A percentile compares a stretch with the other conserved stretches of the same genome.
Evolutionary conservation across 2,797 vertebrate genomes (phyloP).

Genomic region (Euthynnus affinis): DNA sequence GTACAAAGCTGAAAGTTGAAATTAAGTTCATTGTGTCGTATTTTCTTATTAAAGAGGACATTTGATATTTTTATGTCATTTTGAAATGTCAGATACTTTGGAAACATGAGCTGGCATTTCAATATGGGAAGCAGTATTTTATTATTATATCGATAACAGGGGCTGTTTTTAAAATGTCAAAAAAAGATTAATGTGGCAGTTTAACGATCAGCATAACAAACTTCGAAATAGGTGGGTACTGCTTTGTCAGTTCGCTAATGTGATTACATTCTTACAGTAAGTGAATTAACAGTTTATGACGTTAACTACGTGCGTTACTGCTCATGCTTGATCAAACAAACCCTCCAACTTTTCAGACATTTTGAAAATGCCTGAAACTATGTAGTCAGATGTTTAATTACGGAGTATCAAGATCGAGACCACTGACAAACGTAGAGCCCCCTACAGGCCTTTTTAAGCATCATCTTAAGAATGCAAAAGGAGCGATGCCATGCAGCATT

Average conservation of each 20-base stretch:
- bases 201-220: constrained; percentile 13
- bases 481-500: too few relatives aligned
- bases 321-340: neutral
- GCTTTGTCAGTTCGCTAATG: constrained; percentile 11
- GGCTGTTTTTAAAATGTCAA: constrained; percentile 15
- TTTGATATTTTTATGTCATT: constrained; percentile 25
- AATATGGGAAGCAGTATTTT: constrained; percentile 14
- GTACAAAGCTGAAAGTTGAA: constrained; percentile 42
- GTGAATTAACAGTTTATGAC: constrained; percentile 17
- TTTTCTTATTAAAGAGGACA: constrained; percentile 10
- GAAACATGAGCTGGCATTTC: neutral
- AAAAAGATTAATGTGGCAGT: constrained; percentile 27
- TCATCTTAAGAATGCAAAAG: too few relatives aligned
- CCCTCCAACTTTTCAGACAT: too few relatives aligned
- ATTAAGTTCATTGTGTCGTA: constrained; percentile 35
- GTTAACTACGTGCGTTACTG: neutral
- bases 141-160: constrained; percentile 6
- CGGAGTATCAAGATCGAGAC: too few relatives aligned
- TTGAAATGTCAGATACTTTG: constrained; percentile 3
- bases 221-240: neutral
- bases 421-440: neutral
- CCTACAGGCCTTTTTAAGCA: too few relatives aligned
- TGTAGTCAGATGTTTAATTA: neutral
- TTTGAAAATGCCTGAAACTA: too few relatives aligned
- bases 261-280: constrained; percentile 43